Percentiles rank a stretch among this genome's conserved stretches.
Conservation (phyloP, 2,113 vertebrate genomes). For the Ranitomeya variabilis region DNA sequence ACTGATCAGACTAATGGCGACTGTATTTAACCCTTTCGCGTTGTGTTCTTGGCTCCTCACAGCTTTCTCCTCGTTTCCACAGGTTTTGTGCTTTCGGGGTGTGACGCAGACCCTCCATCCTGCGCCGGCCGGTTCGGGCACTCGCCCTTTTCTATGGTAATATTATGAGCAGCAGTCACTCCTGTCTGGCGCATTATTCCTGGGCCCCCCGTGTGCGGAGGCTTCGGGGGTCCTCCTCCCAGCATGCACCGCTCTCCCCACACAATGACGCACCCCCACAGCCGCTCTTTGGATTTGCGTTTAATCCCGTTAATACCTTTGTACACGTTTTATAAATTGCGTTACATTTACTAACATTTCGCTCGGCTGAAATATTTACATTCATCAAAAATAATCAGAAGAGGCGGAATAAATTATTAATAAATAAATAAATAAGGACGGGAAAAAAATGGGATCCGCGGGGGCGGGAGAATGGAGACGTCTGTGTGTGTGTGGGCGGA, state of each 20-base stretch:
- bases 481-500: neutral
- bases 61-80: neutral
- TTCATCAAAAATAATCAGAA: constrained; percentile 45
- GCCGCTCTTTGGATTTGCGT: constrained; percentile 24
- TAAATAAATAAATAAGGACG: constrained; percentile 19
- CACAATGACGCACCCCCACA: neutral
- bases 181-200: neutral
- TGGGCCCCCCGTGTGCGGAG: neutral
- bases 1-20: too few species aligned
- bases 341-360: constrained; percentile 39
- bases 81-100: neutral
- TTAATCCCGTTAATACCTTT: constrained; percentile 43
- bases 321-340: constrained; percentile 52
- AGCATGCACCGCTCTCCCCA: neutral
- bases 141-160: neutral
- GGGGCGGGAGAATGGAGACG: neutral
- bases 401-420: constrained; percentile 15
- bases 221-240: neutral
- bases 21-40: too few species aligned
- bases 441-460: neutral
- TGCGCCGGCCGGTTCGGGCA: too few species aligned
- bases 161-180: neutral
- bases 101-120: neutral
- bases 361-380: constrained; percentile 52
- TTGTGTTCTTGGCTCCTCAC: neutral